A percentile compares a stretch with the other conserved stretches of the same genome.
These are phyloP conservation scores for Pardosa pseudoannulata DNA, from an alignment of 2,888 invertebrate genomes.

Conservation along the genomic window DNA sequence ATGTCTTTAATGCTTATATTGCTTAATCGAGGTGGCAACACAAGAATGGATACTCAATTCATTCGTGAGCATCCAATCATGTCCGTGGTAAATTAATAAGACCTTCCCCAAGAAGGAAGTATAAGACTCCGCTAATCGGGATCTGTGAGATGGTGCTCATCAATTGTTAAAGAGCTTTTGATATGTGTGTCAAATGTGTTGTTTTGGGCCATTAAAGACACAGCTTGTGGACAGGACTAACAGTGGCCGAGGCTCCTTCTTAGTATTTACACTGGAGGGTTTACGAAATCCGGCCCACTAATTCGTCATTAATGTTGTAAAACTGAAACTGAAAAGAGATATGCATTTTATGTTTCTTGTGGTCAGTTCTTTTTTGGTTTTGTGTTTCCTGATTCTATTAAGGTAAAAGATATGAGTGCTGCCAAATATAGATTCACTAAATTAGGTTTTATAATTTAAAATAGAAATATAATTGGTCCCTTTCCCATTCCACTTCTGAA, in stretches of 20 bases:
- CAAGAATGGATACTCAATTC: neutral
- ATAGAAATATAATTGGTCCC: neutral
- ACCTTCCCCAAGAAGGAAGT: constrained; percentile 8
- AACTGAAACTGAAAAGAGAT: neutral
- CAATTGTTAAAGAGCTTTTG: neutral
- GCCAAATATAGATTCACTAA: neutral
- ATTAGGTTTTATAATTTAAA: neutral
- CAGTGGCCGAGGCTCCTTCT: neutral
- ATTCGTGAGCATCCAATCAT: neutral
- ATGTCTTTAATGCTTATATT: too few relatives aligned
- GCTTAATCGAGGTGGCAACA: constrained; percentile 3
- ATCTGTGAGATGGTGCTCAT: neutral
- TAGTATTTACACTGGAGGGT: neutral
- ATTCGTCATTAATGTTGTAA: too few relatives aligned
- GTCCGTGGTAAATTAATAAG: neutral
- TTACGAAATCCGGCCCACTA: too few relatives aligned
- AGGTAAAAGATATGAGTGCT: neutral
- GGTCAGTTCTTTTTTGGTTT: neutral
- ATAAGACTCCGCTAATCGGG: constrained; percentile 14
- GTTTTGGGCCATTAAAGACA: constrained; percentile 46
- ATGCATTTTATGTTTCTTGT: too few relatives aligned
- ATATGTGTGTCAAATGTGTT: constrained; percentile 28
- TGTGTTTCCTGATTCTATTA: neutral
- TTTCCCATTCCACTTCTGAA: neutral
- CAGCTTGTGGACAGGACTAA: constrained; percentile 9